Conservation (phyloP, 2,113 vertebrate species). For the Hippocampus guttulatus region DNA sequence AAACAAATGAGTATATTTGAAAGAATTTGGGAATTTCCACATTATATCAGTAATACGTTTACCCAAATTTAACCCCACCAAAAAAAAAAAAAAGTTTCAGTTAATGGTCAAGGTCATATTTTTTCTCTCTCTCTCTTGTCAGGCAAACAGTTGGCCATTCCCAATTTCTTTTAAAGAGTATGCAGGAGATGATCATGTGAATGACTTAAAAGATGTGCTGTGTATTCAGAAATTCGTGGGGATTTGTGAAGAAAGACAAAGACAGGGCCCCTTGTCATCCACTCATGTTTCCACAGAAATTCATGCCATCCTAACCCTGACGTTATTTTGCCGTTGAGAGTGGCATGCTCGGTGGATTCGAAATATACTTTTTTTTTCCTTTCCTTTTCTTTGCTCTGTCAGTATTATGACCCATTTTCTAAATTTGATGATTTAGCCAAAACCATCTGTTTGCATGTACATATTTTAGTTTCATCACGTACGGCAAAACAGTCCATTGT, state of each 20-base stretch:
- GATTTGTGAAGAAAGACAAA: constrained; percentile 73
- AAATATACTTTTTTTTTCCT: constrained; percentile 15
- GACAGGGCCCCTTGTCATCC: constrained; percentile 82
- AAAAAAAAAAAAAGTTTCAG: neutral
- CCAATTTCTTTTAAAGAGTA: constrained; percentile 67
- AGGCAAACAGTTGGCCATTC: constrained; percentile 47
- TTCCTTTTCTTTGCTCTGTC: neutral
- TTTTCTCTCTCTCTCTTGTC: neutral
- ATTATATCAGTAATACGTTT: neutral
- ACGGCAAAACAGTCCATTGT: constrained; percentile 83
- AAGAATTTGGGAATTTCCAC: constrained; percentile 66
- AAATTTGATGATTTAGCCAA: constrained; percentile 37
- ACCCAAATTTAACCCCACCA: too few relatives aligned
- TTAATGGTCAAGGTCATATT: neutral
- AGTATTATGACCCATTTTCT: neutral
- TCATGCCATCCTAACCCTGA: constrained; percentile 83
- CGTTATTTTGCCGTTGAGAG: constrained; percentile 74
- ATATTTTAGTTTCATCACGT: constrained; percentile 85
- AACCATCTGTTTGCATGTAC: constrained; percentile 63
- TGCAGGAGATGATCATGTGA: constrained; percentile 39
- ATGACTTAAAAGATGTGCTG: constrained; percentile 44
- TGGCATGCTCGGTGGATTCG: constrained; percentile 68
- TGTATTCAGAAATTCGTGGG: constrained; percentile 53
- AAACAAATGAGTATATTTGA: constrained; percentile 40
- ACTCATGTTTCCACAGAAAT: constrained; percentile 96